Conservation (phyloP, 2,797 vertebrate species). For the Eutrigla gurnardus region DNA sequence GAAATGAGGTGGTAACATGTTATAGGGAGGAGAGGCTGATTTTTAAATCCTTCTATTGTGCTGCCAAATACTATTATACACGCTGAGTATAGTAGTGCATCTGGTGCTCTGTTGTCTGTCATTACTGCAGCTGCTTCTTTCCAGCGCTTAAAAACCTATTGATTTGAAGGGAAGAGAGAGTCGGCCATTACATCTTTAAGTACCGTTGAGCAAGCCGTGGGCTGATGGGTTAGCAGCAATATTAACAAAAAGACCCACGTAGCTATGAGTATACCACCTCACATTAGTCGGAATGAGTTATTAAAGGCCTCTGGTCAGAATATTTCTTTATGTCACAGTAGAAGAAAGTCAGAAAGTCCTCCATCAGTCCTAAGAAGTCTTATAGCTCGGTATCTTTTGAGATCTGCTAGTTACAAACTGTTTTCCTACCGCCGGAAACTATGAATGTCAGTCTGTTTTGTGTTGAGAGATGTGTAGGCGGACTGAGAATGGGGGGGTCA, state of each 20-base stretch:
- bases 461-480: neutral
- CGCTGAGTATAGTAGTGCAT: slow-evolving; percentile 18
- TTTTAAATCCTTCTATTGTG: slow-evolving; percentile 21
- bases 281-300: slow-evolving; percentile 1
- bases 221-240: slow-evolving; percentile 4
- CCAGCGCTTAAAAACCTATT: slow-evolving; percentile 9
- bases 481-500: neutral
- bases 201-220: neutral
- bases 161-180: slow-evolving; percentile 1
- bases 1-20: slow-evolving; percentile 17
- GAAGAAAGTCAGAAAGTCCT: slow-evolving; percentile 1
- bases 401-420: neutral
- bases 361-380: neutral
- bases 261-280: neutral
- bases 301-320: slow-evolving; percentile 1
- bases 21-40: slow-evolving; percentile 8
- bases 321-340: neutral
- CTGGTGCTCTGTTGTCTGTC: slow-evolving; percentile 17
- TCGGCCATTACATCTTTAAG: slow-evolving; percentile 14
- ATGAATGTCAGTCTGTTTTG: neutral
- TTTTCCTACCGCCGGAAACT: neutral
- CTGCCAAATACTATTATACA: slow-evolving; percentile 7
- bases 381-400: neutral
- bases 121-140: slow-evolving; percentile 17
- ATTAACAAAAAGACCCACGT: neutral